Percentiles rank a stretch among this genome's conserved stretches.
Evolutionary conservation across 2,888 invertebrate species (phyloP).

Genomic region (Ellobium chinense): DNA sequence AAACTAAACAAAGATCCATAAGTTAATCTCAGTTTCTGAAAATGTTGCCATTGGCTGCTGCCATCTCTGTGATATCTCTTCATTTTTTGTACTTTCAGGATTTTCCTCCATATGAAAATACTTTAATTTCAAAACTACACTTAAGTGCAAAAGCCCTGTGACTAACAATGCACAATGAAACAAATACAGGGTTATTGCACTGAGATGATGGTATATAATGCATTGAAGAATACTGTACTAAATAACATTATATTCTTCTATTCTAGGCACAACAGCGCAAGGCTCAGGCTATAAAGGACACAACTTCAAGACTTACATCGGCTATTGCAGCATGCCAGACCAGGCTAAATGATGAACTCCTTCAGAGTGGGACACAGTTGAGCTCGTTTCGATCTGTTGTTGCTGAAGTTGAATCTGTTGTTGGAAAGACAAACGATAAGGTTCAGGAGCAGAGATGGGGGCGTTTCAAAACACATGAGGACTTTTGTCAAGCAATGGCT

Average conservation of each 20-base stretch:
- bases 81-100: too few relatives aligned
- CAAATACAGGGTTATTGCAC: too few relatives aligned
- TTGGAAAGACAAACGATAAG: slow-evolving; percentile 2
- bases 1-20: too few relatives aligned
- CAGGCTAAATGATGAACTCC: slow-evolving; percentile 18
- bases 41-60: too few relatives aligned
- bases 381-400: slow-evolving; percentile 17
- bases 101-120: too few relatives aligned
- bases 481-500: slow-evolving; percentile 10
- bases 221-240: too few relatives aligned
- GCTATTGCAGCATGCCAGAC: slow-evolving; percentile 34
- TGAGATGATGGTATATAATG: too few relatives aligned
- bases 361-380: slow-evolving; percentile 9
- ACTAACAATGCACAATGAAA: too few relatives aligned
- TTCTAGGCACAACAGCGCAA: slow-evolving; percentile 25
- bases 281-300: slow-evolving; percentile 25
- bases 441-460: background rate
- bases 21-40: too few relatives aligned
- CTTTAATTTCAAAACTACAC: too few relatives aligned
- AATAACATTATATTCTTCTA: background rate
- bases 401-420: slow-evolving; percentile 11
- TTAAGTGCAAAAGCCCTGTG: too few relatives aligned
- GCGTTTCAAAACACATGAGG: slow-evolving; percentile 15
- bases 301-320: background rate
- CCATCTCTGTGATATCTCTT: too few relatives aligned